Evolutionary conservation across 2,888 invertebrate species (phyloP), one percentile per base, ranked within the genome.

Genomic region (Eristalinus aeneus): DNA sequence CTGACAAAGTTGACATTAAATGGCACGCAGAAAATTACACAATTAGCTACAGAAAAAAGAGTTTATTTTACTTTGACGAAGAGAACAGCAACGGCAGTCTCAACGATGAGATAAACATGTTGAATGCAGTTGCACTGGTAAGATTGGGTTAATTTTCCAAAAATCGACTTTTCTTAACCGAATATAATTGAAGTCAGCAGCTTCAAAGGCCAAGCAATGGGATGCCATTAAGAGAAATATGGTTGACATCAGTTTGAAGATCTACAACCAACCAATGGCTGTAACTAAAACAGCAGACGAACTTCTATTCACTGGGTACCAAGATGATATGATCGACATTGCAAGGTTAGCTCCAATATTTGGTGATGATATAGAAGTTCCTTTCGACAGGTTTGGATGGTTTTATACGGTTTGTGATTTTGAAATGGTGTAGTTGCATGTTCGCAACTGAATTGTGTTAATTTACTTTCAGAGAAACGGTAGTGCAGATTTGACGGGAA

Each of bases 321-420:
- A 94, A 0, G 97, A 98, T 90, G 92, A 94, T 0, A 91, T 97
- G 69, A 94, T 98, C 76, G 94, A 95, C 53, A 91, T 96, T 83
- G 96, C 95, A 0, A 94, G 94, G 86, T 93, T 93, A 87, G 89
- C 95, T 74, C 94, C 95, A 0, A 91, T 94, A 0, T 93, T 94
- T 27, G 93, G 93, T 0, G 90, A 90, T 36, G 92, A 94, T 90
- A 94, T 94, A 0, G 93, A 94, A 0, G 94, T 95, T 0, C 94
- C 94, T 0, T 95, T 95, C 85, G 97, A 97, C 89, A 94, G 94
- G 89, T 97, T 98, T 90, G 98, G 97, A 11, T 96, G 97, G 95
- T 98, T 98, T 92, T 97, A 97, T 89, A 93, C 93, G 89, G 95
- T 95, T 91, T 89, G 89, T 77, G 10, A 27, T 12, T 61, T 1